Evolutionary conservation across 1,140 invertebrate species (phyloP).

Genomic region (Palaemon carinicauda): DNA sequence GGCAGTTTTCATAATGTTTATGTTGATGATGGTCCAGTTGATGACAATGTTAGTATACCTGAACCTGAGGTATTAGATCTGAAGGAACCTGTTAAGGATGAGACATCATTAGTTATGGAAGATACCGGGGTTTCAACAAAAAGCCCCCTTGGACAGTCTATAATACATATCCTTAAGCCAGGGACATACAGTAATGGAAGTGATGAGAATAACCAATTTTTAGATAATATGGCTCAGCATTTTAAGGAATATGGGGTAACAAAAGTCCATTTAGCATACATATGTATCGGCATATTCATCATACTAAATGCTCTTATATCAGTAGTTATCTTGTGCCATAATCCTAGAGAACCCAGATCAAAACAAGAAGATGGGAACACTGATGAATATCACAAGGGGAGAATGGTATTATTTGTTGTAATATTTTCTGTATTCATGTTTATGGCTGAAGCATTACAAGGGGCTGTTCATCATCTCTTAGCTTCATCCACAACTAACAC

Average conservation of each 20-base stretch:
- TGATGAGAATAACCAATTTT: slow-evolving; percentile 21
- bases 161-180: slow-evolving; percentile 39
- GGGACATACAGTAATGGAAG: slow-evolving; percentile 61
- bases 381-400: slow-evolving; percentile 31
- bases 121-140: not conserved
- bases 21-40: not conserved
- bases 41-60: not conserved
- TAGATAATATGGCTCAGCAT: slow-evolving; percentile 59
- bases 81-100: not conserved
- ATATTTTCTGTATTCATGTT: slow-evolving; percentile 67
- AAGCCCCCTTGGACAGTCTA: not conserved
- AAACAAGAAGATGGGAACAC: slow-evolving; percentile 60
- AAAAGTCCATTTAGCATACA: slow-evolving; percentile 67
- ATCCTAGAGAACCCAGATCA: slow-evolving; percentile 62
- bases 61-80: not conserved
- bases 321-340: slow-evolving; percentile 64
- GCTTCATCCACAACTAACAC: slow-evolving; percentile 23
- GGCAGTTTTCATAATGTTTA: not conserved
- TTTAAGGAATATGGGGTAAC: slow-evolving; percentile 63
- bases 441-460: slow-evolving; percentile 67
- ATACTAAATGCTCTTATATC: slow-evolving; percentile 65
- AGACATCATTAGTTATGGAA: not conserved
- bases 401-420: slow-evolving; percentile 62
- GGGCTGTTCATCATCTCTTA: slow-evolving; percentile 65
- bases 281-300: slow-evolving; percentile 65